A percentile compares a stretch with the other conserved stretches of the same genome.
Conservation (phyloP, 2,113 vertebrate genomes). For the Nettapus auritus region DNA sequence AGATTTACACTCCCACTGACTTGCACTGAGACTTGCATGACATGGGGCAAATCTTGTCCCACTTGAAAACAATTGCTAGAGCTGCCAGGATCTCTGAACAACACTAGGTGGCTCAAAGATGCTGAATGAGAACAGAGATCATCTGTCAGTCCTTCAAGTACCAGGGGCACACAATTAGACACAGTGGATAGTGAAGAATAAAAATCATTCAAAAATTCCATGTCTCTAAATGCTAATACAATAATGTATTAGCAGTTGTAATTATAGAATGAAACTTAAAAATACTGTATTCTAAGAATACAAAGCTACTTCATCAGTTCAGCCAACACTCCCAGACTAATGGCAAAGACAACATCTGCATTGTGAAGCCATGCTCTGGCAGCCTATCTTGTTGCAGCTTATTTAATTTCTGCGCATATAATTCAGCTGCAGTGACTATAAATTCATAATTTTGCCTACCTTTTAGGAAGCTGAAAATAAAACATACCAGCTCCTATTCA, state of each 20-base stretch:
- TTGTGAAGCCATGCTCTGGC: neutral
- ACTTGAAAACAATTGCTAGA: neutral
- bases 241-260: no score
- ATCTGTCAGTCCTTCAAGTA: neutral
- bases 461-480: neutral
- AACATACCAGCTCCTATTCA: neutral
- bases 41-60: neutral
- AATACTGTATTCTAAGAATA: neutral
- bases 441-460: fast-evolving
- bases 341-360: neutral
- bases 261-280: neutral
- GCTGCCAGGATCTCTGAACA: neutral
- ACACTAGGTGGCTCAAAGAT: neutral
- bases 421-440: neutral
- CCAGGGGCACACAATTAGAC: fast-evolving
- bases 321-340: neutral
- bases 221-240: neutral
- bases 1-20: neutral
- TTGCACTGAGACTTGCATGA: neutral
- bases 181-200: neutral
- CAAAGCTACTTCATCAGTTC: neutral
- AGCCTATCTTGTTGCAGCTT: neutral
- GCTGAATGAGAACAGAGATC: neutral
- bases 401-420: neutral
- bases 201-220: neutral